A percentile compares a stretch with the other conserved stretches of the same genome.
Conservation (phyloP, 1,140 invertebrate genomes). For the Apis cerana region DNA sequence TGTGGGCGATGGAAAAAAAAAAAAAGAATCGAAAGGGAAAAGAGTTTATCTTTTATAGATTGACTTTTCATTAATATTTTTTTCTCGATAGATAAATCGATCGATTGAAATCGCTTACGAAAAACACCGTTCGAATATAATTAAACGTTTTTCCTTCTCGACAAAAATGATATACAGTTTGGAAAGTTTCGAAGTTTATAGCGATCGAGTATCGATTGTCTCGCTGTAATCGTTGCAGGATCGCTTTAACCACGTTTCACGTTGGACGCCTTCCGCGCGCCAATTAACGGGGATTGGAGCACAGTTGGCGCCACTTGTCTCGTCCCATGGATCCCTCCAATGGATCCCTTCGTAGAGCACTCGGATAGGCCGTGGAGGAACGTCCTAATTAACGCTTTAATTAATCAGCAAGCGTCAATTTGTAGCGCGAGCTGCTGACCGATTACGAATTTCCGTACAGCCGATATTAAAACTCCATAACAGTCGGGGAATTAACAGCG, state of each 20-base stretch:
- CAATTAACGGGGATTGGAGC: slow-evolving; percentile 9
- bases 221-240: neutral
- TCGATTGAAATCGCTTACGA: too few relatives aligned
- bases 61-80: too few relatives aligned
- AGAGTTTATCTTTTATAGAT: too few relatives aligned
- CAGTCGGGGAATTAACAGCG: neutral
- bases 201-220: neutral
- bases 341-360: neutral
- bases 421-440: neutral
- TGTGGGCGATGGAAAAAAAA: too few relatives aligned
- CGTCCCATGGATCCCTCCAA: neutral
- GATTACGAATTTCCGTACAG: neutral
- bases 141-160: too few relatives aligned
- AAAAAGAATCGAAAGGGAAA: too few relatives aligned
- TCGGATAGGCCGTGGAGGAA: neutral
- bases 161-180: too few relatives aligned
- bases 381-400: slow-evolving; percentile 42
- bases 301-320: neutral
- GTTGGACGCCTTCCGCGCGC: neutral
- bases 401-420: slow-evolving; percentile 44
- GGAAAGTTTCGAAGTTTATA: too few relatives aligned
- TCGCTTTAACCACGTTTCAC: neutral
- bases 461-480: slow-evolving; percentile 27
- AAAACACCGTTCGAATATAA: too few relatives aligned
- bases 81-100: too few relatives aligned